Base-by-base conservation (phyloP, 1,140 invertebrate genomes). In the Polyergus mexicanus region DNA sequence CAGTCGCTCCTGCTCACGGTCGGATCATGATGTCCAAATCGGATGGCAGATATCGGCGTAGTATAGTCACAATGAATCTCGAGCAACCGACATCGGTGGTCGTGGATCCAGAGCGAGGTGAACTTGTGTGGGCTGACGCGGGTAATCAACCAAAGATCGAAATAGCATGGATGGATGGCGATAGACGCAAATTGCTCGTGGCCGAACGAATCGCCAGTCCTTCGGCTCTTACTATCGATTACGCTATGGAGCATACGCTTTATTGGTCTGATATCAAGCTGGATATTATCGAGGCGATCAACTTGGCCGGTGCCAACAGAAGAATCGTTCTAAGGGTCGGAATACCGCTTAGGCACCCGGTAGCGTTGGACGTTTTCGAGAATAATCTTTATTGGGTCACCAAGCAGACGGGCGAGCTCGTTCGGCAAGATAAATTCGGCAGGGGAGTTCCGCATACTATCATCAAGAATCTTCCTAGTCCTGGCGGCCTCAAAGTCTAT, bases 231-330 rank as follows among this genome's bases (percentile, higher is more conserved):
- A 96, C 98, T 0, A 97, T 99, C 35, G 99, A 99, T 93, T 98
- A 98, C 90, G 96, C 97, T 0, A 98, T 98, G 96, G 97, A 98
- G 80, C 98, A 99, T 91, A 96, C 97, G 0, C 95, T 99, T 2
- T 99, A 98, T 93, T 99, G 99, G 99, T 98, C 98, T 0, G 99
- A 99, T 94, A 97, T 97, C 0, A 99, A 99, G 93, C 94, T 99
- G 5, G 99, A 99, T 88, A 97, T 97, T 0, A 99, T 99, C 83
- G 99, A 99, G 92, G 97, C 97, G 19, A 98, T 99, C 95, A 96
- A 96, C 75, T 96, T 96, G 63, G 38, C 74, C 19, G 99, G 99
- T 0, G 96, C 96, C 0, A 97, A 97, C 80, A 95, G 98, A 56
- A 97, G 97, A 84, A 95, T 97, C 6, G 96, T 98, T 13, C 90